Evolutionary conservation across 1,140 invertebrate genomes (phyloP).

Genomic region (Pseudobourletiella spinata): DNA sequence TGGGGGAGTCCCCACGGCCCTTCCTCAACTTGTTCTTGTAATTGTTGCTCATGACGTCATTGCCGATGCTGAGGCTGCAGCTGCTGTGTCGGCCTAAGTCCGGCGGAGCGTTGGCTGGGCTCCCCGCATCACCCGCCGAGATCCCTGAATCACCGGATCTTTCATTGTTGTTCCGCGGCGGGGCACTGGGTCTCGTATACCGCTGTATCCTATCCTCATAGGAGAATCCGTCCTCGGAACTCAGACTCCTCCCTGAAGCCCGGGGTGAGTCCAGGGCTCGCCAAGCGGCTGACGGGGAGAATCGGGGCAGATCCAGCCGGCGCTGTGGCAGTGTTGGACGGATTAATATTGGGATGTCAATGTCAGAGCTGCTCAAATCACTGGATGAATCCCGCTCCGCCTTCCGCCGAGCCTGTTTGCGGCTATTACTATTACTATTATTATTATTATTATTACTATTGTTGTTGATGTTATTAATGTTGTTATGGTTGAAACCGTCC

Average conservation of each 20-base stretch:
- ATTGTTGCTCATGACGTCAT: background rate
- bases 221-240: conserved; percentile 30
- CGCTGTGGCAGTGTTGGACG: conserved; percentile 68
- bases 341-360: conserved; percentile 57
- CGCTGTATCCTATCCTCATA: conserved; percentile 46
- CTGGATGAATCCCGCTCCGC: conserved; percentile 14
- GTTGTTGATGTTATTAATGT: background rate
- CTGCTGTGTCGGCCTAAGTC: background rate
- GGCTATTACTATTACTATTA: background rate
- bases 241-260: conserved; percentile 40
- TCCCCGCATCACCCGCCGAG: conserved; percentile 53
- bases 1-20: background rate
- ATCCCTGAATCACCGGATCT: conserved; percentile 72
- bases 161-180: conserved; percentile 43
- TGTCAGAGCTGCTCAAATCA: conserved; percentile 37
- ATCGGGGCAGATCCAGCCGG: conserved; percentile 60
- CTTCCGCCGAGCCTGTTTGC: background rate
- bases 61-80: background rate
- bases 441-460: conserved; percentile 3
- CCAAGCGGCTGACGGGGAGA: conserved; percentile 75
- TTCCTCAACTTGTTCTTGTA: conserved; percentile 11
- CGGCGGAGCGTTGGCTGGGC: conserved; percentile 17
- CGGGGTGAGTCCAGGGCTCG: conserved; percentile 47
- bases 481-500: conserved; percentile 15
- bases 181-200: conserved; percentile 46